Evolutionary conservation across 2,888 invertebrate genomes (phyloP).

Genomic region (Ceramica pisi): DNA sequence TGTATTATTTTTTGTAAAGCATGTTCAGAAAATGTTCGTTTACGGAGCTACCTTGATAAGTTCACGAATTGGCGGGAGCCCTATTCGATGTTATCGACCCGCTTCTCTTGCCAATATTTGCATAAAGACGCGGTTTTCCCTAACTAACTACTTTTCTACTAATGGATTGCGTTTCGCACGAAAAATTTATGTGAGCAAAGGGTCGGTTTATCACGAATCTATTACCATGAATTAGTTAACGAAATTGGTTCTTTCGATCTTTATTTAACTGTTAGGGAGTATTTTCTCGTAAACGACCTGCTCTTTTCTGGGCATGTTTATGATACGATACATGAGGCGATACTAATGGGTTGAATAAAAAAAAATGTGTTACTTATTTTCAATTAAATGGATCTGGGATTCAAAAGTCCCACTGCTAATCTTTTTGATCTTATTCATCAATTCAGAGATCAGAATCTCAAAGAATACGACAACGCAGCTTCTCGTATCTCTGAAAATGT

Average conservation of each 20-base stretch:
- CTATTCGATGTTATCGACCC: constrained; percentile 47
- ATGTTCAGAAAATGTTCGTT: not conserved
- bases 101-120: constrained; percentile 55
- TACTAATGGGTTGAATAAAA: not conserved
- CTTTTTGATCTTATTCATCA: too few relatives aligned
- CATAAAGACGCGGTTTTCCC: constrained; percentile 51
- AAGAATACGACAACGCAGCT: not conserved
- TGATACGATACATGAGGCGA: not conserved
- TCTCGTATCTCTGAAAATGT: not conserved
- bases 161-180: constrained; percentile 56
- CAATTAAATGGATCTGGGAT: not conserved
- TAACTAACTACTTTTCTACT: constrained; percentile 51
- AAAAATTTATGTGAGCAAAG: constrained; percentile 18
- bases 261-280: not conserved
- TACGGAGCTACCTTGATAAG: constrained; percentile 1
- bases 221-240: constrained; percentile 32
- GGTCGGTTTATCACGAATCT: constrained; percentile 28
- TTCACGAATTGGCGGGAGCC: constrained; percentile 41
- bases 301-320: not conserved
- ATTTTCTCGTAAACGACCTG: not conserved
- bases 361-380: too few relatives aligned
- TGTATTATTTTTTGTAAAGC: not conserved
- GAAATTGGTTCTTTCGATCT: not conserved
- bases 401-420: too few relatives aligned
- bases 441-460: not conserved